Evolutionary conservation across 2,888 invertebrate species (phyloP).

Genomic region (Diadegma fenestrale): DNA sequence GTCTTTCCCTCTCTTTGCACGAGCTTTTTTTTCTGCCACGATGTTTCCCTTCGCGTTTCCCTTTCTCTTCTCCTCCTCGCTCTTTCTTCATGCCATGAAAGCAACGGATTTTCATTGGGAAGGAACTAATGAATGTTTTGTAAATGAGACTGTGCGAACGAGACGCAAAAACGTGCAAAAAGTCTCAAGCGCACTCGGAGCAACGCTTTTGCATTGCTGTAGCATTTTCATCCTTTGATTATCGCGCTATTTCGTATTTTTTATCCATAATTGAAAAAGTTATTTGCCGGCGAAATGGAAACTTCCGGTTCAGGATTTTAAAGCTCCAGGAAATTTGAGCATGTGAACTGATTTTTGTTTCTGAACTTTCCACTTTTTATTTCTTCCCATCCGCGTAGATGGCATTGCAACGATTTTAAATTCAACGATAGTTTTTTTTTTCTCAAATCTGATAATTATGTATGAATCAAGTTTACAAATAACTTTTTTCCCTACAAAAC

Average conservation of each 20-base stretch:
- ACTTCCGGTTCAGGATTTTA: background rate
- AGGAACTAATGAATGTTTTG: conserved; percentile 13
- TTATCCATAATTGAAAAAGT: background rate
- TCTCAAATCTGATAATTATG: background rate
- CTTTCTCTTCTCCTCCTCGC: conserved; percentile 47
- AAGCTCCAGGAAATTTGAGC: background rate
- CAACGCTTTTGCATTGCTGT: background rate
- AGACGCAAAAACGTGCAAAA: background rate
- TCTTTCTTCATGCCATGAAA: conserved; percentile 39
- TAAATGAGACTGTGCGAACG: background rate
- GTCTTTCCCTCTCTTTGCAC: conserved; percentile 60
- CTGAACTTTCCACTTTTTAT: background rate
- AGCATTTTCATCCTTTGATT: background rate
- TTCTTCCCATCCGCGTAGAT: background rate
- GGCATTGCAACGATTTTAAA: background rate
- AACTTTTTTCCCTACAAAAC: background rate
- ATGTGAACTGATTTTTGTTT: background rate
- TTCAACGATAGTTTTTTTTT: background rate
- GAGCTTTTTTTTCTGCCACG: conserved; percentile 44
- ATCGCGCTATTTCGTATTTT: background rate
- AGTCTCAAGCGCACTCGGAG: background rate
- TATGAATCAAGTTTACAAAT: background rate
- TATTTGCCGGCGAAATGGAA: background rate
- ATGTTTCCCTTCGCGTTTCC: conserved; percentile 35
- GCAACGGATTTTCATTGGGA: conserved; percentile 17